These are phyloP conservation scores for Solea senegalensis DNA, from an alignment of 2,113 vertebrate species.

Conservation along the genomic window DNA sequence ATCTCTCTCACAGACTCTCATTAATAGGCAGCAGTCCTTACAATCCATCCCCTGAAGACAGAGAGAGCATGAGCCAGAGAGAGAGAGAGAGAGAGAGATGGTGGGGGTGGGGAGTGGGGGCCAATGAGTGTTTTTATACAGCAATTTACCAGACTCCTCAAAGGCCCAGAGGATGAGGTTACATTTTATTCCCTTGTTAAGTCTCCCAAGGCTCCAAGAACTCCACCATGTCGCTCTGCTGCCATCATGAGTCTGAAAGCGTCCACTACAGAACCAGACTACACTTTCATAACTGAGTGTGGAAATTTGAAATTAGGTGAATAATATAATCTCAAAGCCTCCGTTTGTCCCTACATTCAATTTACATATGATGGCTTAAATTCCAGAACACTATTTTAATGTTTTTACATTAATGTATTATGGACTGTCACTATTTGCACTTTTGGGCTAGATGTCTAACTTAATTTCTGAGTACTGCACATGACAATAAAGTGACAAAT, in stretches of 20 bases:
- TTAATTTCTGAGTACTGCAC: too few species aligned
- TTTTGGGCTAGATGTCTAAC: too few species aligned
- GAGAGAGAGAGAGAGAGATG: constrained; percentile 19
- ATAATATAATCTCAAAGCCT: too few species aligned
- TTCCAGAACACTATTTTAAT: too few species aligned
- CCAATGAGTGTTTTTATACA: constrained; percentile 54
- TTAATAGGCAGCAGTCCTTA: constrained; percentile 73
- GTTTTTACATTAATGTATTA: too few species aligned
- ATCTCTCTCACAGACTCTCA: constrained; percentile 72
- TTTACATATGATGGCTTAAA: too few species aligned
- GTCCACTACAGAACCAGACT: constrained; percentile 3
- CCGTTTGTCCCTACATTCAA: too few species aligned
- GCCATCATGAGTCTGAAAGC: constrained; percentile 66
- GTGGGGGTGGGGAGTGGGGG: neutral
- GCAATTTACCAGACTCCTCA: constrained; percentile 67
- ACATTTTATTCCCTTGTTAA: constrained; percentile 70
- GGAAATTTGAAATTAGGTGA: too few species aligned
- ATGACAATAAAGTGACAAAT: too few species aligned
- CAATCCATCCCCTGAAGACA: constrained; percentile 63
- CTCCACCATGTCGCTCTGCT: constrained; percentile 59
- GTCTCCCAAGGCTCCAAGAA: constrained; percentile 13
- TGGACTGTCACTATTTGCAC: too few species aligned
- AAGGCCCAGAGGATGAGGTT: constrained; percentile 70
- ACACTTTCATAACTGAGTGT: too few species aligned
- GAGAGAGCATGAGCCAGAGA: constrained; percentile 10